Conservation (phyloP, 35 echinoderm and acorn worm species). For the Amphiura filiformis region DNA sequence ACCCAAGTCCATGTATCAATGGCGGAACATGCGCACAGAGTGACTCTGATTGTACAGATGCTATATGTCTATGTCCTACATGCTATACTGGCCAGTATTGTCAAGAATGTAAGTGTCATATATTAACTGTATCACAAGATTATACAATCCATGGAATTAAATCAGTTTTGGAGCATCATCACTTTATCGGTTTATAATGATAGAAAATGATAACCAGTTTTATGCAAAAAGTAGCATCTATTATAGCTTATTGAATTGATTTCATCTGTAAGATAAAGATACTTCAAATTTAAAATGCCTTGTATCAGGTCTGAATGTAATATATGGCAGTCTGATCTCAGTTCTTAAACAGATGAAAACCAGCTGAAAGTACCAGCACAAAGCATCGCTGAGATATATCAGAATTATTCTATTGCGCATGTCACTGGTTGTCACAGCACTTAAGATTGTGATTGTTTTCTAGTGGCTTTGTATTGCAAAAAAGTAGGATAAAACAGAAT, state of each 20-base stretch:
- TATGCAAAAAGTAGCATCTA: neutral
- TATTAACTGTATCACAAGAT: neutral
- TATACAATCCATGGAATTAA: neutral
- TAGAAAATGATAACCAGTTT: neutral
- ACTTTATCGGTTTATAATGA: neutral
- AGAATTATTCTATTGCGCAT: too few relatives aligned
- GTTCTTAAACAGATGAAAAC: too few relatives aligned
- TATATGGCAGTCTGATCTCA: too few relatives aligned
- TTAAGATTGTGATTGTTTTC: too few relatives aligned
- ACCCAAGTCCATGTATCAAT: slow-evolving; percentile 77
- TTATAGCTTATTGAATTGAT: neutral
- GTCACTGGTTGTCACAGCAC: too few relatives aligned
- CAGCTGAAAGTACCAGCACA: too few relatives aligned
- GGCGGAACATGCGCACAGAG: slow-evolving; percentile 72
- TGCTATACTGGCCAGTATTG: slow-evolving; percentile 74
- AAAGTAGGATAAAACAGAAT: too few relatives aligned
- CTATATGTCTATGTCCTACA: slow-evolving; percentile 67
- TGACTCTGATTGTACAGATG: slow-evolving; percentile 7
- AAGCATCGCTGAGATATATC: too few relatives aligned
- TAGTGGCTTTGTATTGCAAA: too few relatives aligned
- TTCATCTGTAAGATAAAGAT: too few relatives aligned
- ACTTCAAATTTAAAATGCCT: too few relatives aligned
- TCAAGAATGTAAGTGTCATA: slow-evolving; percentile 55
- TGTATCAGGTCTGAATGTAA: too few relatives aligned
- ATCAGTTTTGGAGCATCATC: neutral